Evolutionary conservation across 2,888 invertebrate genomes (phyloP).

Genomic region (Cyclophora albipunctata): DNA sequence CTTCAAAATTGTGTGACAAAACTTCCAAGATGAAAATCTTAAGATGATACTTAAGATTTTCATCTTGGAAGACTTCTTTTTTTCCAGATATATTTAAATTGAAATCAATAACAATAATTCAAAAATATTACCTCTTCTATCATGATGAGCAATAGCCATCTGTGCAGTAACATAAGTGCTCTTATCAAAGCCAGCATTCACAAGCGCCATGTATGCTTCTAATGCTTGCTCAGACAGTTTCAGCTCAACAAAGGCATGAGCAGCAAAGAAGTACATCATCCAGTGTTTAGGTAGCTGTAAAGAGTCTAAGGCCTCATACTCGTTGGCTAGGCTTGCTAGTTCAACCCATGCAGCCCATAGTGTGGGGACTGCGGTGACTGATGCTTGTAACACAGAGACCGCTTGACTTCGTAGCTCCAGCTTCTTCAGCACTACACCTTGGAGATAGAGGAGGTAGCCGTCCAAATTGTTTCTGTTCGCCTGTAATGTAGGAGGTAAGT

Average conservation of each 20-base stretch:
- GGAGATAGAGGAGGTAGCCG: conserved; percentile 90
- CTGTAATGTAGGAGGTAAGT: conserved; percentile 29
- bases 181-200: conserved; percentile 86
- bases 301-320: conserved; percentile 83
- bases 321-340: conserved; percentile 87
- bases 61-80: too few species aligned
- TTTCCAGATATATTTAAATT: too few species aligned
- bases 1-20: too few species aligned
- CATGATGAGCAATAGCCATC: conserved; percentile 94
- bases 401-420: conserved; percentile 87
- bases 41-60: too few species aligned
- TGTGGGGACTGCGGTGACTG: conserved; percentile 86
- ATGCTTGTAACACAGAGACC: conserved; percentile 84
- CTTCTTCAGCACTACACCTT: conserved; percentile 93
- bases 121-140: conserved; percentile 81
- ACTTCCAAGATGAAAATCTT: too few species aligned
- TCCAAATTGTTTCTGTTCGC: conserved; percentile 82
- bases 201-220: conserved; percentile 85
- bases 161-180: conserved; percentile 94
- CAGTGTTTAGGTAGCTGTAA: conserved; percentile 88
- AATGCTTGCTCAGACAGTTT: conserved; percentile 93
- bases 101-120: too few species aligned
- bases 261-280: conserved; percentile 95
- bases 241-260: conserved; percentile 91
- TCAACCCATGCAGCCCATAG: conserved; percentile 98